These are phyloP conservation scores for Prostheceraeus crozeri DNA, from an alignment of 2,888 invertebrate species.

Conservation along the genomic window DNA sequence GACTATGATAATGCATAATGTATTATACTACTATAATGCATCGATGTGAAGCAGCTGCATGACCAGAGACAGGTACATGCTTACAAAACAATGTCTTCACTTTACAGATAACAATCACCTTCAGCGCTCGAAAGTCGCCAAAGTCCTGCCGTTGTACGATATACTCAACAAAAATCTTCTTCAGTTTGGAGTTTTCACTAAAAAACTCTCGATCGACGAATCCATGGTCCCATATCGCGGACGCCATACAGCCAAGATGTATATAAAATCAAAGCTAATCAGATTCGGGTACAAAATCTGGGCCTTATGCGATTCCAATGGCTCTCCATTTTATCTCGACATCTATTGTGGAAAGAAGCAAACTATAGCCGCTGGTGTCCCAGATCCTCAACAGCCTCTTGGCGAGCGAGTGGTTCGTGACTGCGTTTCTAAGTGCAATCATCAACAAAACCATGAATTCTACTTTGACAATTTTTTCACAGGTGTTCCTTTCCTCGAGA, in stretches of 20 bases:
- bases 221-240: constrained; percentile 4
- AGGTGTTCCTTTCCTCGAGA: constrained; percentile 1
- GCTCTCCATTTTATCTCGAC: background rate
- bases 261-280: constrained; percentile 16
- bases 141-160: constrained; percentile 5
- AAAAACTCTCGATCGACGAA: constrained; percentile 13
- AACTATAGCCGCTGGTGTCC: background rate
- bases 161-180: background rate
- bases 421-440: background rate
- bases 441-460: constrained; percentile 6
- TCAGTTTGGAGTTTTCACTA: constrained; percentile 3
- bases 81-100: constrained; percentile 5
- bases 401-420: constrained; percentile 1
- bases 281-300: constrained; percentile 9
- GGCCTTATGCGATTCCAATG: background rate
- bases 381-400: constrained; percentile 5
- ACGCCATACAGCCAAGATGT: constrained; percentile 11
- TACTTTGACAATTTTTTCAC: constrained; percentile 21
- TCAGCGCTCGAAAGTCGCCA: constrained; percentile 22
- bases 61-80: background rate
- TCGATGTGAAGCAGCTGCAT: constrained; percentile 3
- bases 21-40: no score
- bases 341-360: constrained; percentile 1
- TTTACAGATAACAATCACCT: constrained; percentile 9
- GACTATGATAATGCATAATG: no score